Evolutionary conservation across 2,797 vertebrate species (phyloP).

Genomic region (Naso thynnoides): DNA sequence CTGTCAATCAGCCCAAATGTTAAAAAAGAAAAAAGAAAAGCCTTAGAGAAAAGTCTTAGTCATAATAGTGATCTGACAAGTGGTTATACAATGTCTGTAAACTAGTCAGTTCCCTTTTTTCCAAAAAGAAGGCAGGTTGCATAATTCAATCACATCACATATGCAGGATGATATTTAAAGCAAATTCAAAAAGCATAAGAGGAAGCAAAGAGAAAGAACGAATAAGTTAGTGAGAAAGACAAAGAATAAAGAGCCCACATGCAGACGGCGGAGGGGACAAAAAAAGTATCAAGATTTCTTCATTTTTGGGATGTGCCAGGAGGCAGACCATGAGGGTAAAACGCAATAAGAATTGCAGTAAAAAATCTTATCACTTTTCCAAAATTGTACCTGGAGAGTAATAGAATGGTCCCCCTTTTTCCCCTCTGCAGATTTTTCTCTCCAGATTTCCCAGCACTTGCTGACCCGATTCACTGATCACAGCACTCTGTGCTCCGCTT

Average conservation of each 20-base stretch:
- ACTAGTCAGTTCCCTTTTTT: neutral
- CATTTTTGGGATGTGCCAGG: slow-evolving; percentile 8
- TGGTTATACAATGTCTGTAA: neutral
- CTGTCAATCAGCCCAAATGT: neutral
- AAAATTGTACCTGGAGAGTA: slow-evolving; percentile 39
- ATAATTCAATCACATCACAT: slow-evolving; percentile 16
- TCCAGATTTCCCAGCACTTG: slow-evolving; percentile 60
- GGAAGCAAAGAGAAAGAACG: neutral
- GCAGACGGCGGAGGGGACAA: neutral
- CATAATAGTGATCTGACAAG: neutral
- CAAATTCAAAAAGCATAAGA: slow-evolving; percentile 6
- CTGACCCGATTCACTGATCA: slow-evolving; percentile 72
- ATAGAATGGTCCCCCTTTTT: slow-evolving; percentile 10
- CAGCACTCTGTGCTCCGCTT: slow-evolving; percentile 31
- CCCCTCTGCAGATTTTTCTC: slow-evolving; percentile 29
- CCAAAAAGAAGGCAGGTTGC: neutral
- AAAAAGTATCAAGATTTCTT: slow-evolving; percentile 26
- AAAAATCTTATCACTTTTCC: slow-evolving; percentile 40
- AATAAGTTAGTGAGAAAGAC: neutral
- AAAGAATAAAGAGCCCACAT: neutral
- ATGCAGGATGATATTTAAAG: slow-evolving; percentile 24
- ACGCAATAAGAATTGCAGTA: slow-evolving; percentile 25
- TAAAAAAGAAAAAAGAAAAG: neutral
- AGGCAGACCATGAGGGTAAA: slow-evolving; percentile 24
- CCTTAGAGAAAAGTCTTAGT: neutral